A percentile compares a stretch with the other conserved stretches of the same genome.
These are phyloP conservation scores for Aphaenogaster ashmeadi DNA, from an alignment of 1,140 invertebrate genomes.

Conservation along the genomic window DNA sequence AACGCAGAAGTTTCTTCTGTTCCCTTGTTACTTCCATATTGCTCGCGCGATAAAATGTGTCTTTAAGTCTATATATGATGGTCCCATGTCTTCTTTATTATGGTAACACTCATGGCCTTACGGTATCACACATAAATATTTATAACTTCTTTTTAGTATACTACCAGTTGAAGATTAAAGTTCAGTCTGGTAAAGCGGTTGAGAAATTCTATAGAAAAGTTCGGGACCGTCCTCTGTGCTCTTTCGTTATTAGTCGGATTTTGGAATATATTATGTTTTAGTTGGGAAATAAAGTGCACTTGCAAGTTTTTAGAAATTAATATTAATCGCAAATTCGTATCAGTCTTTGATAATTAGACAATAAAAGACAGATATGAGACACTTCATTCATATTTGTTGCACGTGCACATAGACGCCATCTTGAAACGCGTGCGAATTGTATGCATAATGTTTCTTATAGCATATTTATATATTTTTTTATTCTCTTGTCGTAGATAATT, in stretches of 20 bases:
- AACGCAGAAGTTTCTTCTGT: neutral
- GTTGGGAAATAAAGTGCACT: slow-evolving; percentile 10
- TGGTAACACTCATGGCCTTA: neutral
- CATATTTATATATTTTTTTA: neutral
- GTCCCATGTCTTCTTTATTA: neutral
- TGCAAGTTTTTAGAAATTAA: slow-evolving; percentile 1
- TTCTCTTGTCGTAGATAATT: neutral
- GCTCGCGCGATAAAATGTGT: neutral
- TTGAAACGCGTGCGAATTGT: slow-evolving; percentile 35
- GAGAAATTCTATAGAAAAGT: slow-evolving; percentile 3
- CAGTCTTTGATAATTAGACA: neutral
- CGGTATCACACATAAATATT: neutral
- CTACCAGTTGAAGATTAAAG: neutral
- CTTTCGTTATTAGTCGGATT: neutral
- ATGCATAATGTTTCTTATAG: neutral
- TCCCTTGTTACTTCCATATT: neutral
- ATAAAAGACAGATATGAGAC: neutral
- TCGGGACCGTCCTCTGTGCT: neutral
- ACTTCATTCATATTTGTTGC: slow-evolving; percentile 32
- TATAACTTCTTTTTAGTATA: neutral
- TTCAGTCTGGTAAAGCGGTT: neutral
- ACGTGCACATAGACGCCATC: slow-evolving; percentile 47
- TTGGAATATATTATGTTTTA: neutral
- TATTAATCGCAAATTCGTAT: neutral
- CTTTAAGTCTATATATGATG: neutral